Percentiles rank a stretch among this genome's conserved stretches.
Conservation (phyloP, 2,888 invertebrate species). For the Panzeria rudis region DNA sequence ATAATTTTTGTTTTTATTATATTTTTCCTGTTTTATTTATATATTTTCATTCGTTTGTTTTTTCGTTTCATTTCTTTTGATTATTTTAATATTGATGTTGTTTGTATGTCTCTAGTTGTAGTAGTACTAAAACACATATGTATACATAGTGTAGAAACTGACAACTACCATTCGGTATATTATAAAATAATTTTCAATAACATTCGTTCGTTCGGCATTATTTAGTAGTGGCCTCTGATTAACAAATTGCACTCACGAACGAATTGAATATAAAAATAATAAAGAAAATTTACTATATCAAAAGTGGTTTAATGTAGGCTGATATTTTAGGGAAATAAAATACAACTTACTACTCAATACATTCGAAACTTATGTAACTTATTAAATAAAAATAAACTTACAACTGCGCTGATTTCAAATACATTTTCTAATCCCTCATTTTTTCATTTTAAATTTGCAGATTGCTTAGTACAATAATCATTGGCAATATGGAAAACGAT, state of each 20-base stretch:
- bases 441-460: conserved; percentile 35
- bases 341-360: conserved; percentile 29
- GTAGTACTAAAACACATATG: conserved; percentile 6
- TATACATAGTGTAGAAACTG: conserved; percentile 46
- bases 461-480: conserved; percentile 4
- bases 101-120: conserved; percentile 24
- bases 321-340: conserved; percentile 48
- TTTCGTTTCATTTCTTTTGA: conserved; percentile 50
- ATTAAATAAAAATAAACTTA: conserved; percentile 30
- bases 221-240: conserved; percentile 57
- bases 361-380: conserved; percentile 67
- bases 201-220: conserved; percentile 58
- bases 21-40: conserved; percentile 42
- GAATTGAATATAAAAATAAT: conserved; percentile 22
- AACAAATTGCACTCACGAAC: conserved; percentile 58
- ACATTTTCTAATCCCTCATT: conserved; percentile 8
- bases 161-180: conserved; percentile 53
- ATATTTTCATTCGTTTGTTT: conserved; percentile 49
- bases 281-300: conserved; percentile 21
- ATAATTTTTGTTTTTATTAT: conserved; percentile 41
- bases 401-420: not conserved
- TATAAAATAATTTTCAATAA: conserved; percentile 61
- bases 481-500: conserved; percentile 55
- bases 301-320: conserved; percentile 62
- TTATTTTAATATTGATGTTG: conserved; percentile 53